Conservation (phyloP, 1,140 invertebrate genomes). For the Cyclina sinensis region DNA sequence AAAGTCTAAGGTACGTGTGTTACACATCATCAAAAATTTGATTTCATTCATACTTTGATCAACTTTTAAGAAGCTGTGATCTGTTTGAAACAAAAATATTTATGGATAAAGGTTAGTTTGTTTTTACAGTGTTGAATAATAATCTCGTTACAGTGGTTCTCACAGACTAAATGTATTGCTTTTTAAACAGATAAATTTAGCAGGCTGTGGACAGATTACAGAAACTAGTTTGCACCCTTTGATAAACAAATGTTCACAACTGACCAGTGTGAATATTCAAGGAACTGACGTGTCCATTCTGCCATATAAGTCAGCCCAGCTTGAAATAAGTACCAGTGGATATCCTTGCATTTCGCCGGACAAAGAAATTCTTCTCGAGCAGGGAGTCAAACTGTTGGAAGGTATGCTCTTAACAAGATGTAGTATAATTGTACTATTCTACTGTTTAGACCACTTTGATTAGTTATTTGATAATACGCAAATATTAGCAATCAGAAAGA, state of each 20-base stretch:
- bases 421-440: too few relatives aligned
- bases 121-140: too few relatives aligned
- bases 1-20: too few relatives aligned
- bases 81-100: too few relatives aligned
- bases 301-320: neutral
- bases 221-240: conserved; percentile 10
- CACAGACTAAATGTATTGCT: neutral
- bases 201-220: conserved; percentile 18
- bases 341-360: conserved; percentile 33
- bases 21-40: too few relatives aligned
- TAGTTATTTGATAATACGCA: too few relatives aligned
- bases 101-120: too few relatives aligned
- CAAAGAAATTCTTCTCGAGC: neutral
- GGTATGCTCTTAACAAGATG: too few relatives aligned
- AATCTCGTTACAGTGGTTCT: too few relatives aligned
- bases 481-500: too few relatives aligned
- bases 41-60: neutral
- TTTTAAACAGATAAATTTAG: conserved; percentile 1
- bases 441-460: too few relatives aligned
- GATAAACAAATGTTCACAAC: neutral
- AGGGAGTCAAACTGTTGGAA: neutral
- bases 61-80: neutral
- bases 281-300: conserved; percentile 24
- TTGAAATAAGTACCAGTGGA: neutral
- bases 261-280: neutral